Evolutionary conservation across 2,888 invertebrate species (phyloP), one percentile per base, ranked within the genome.

Genomic region (Eucriotettix oculatus): DNA sequence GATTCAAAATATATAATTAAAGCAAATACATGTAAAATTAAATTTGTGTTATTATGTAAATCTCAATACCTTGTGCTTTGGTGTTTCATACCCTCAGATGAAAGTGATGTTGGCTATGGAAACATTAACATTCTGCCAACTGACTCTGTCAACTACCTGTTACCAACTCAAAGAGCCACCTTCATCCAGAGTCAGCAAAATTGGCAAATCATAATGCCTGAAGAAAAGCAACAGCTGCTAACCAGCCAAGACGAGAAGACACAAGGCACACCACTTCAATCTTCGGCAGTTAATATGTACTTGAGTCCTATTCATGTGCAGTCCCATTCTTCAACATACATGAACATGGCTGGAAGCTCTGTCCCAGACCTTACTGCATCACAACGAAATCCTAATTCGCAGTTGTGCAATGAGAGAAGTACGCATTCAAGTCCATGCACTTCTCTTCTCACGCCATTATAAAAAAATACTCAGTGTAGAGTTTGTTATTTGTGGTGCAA

Each of bases 121-220:
- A 66, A 64, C 48, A 61, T 66, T 7, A 67, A 64, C 42, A 63
- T 63, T 16, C 54, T 65, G 40, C 65, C 62, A 16, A 71, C 68
- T n/a, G 68, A 71, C 57, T 44, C 58, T n/a, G 70, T 70, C n/a
- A 73, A 73, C 63, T 72, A 73, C 56, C 64, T 72, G 54, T 68
- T 11, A 14, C 14, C 55, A 1, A 41, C n/a, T 7, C 14, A 40
- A 10, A 10, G n/a, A 29, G 40, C 55, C 14, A 14, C 12, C 12
- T 41, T 40, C n/a, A 10, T n/a, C 14, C 41, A n/a, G 1, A 55
- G 14, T 42, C 14, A 48, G 48, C 48, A 12, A 14, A 14, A 12
- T 5, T 48, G 48, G 48, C 48, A 48, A n/a, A 29, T 29, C 7
- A 29, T 29, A 29, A 12, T 7, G 48, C 48, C 12, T 14, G 48